Conservation (phyloP, 2,797 vertebrate genomes). For the Chiroxiphia lanceolata region DNA sequence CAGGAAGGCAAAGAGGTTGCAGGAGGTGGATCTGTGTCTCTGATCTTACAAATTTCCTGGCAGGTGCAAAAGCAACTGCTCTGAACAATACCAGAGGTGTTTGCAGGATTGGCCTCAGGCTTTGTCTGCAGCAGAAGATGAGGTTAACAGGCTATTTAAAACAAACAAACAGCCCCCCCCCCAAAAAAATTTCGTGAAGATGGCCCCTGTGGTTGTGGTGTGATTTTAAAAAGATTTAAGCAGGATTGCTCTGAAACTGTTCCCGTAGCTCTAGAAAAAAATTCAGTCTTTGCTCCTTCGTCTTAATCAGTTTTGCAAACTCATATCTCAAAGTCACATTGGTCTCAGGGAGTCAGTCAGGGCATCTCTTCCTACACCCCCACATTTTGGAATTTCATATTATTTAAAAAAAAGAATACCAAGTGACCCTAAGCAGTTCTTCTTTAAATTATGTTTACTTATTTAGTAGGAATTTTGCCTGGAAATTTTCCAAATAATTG, state of each 20-base stretch:
- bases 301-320: neutral
- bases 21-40: slow-evolving; percentile 48
- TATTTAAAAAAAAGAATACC: neutral
- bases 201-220: neutral
- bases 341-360: neutral
- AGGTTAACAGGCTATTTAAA: slow-evolving; percentile 42
- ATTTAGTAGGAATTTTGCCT: neutral
- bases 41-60: slow-evolving; percentile 62
- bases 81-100: slow-evolving; percentile 56
- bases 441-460: neutral
- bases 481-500: neutral
- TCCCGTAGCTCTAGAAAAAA: neutral
- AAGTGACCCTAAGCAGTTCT: neutral
- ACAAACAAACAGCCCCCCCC: slow-evolving; percentile 43
- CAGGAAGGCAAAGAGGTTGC: slow-evolving; percentile 57
- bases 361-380: neutral
- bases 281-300: neutral
- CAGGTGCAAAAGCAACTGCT: slow-evolving; percentile 47
- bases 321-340: neutral
- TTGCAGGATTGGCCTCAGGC: slow-evolving; percentile 55
- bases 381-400: neutral
- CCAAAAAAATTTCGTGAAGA: neutral
- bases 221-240: neutral
- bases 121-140: slow-evolving; percentile 40
- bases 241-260: neutral